Evolutionary conservation across 2,113 vertebrate species (phyloP).

Genomic region (Sinocyclocheilus grahami): DNA sequence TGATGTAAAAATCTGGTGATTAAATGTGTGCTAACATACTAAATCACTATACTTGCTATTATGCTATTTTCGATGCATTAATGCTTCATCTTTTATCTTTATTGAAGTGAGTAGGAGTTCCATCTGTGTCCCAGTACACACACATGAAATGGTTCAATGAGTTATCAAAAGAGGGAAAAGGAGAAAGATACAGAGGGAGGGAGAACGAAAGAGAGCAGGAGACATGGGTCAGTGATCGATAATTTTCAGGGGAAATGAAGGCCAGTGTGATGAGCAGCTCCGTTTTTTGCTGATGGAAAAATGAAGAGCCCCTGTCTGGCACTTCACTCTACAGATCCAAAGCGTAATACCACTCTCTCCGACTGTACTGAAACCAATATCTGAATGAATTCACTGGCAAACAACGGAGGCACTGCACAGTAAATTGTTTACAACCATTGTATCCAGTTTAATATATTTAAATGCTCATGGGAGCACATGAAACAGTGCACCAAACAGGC

Average conservation of each 20-base stretch:
- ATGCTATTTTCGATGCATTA: not conserved
- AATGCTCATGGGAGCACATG: too few relatives aligned
- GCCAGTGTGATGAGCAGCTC: slow-evolving; percentile 39
- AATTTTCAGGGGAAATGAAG: slow-evolving; percentile 22
- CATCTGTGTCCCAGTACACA: slow-evolving; percentile 36
- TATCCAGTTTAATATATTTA: too few relatives aligned
- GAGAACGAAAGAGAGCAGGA: slow-evolving; percentile 14
- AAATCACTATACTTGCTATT: not conserved
- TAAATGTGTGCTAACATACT: not conserved
- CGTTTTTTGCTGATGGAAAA: slow-evolving; percentile 24
- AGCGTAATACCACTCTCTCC: too few relatives aligned
- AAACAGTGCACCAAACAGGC: too few relatives aligned
- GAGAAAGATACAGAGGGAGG: not conserved
- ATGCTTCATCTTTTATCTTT: slow-evolving; percentile 16
- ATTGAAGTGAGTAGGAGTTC: slow-evolving; percentile 29
- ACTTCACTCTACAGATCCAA: slow-evolving; percentile 10
- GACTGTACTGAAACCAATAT: too few relatives aligned
- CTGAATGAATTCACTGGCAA: too few relatives aligned
- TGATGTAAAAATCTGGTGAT: not conserved
- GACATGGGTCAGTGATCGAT: slow-evolving; percentile 40
- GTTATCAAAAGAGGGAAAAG: not conserved
- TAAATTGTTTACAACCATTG: too few relatives aligned
- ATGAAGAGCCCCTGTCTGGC: slow-evolving; percentile 28
- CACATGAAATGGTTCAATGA: not conserved
- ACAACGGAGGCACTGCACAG: too few relatives aligned